Evolutionary conservation across 2,797 vertebrate species (phyloP), one percentile per base, ranked within the genome.

Genomic region (Epinephelus malabaricus): DNA sequence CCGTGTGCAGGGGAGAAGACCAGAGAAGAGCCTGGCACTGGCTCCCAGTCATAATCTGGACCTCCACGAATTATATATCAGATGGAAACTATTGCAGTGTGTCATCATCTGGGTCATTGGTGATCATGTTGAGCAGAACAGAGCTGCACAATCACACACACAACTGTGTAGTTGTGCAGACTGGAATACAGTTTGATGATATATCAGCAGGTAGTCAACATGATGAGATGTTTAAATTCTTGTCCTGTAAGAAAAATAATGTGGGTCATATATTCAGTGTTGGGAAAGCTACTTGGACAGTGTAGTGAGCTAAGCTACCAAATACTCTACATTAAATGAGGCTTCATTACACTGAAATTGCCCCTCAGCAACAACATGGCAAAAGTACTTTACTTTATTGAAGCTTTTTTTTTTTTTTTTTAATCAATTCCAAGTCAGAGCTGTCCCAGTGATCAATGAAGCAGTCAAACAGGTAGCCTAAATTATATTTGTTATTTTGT

Each of bases 21-120:
- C 81, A 69, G 63, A 27, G 76, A 76, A 81, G 73, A 54, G 73
- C 73, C 63, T 85, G 79, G 65, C 79, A 73, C 61, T 47, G 58
- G 60, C 51, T 66, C 71, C 34, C 17, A 77, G 66, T 68, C 40
- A 43, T 64, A 69, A 71, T 67, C 69, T 76, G 76, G 55, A 80
- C 82, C 79, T 63, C 69, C 69, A 73, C n/a, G 7, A 79, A 77
- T 67, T 72, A 40, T 59, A 69, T 73, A 76, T 58, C 64, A 68
- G 50, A 51, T 76, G 55, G 69, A 81, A 73, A 49, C 54, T 69
- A 78, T 75, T 59, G 58, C 68, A 56, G 38, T 81, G 69, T 76
- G 72, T 75, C 72, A 74, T 79, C 69, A 84, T 82, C 30, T 50
- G 69, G 73, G 70, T 73, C 60, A 60, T 3, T 59, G 46, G 23